Evolutionary conservation across 2,888 invertebrate genomes (phyloP), one percentile per base, ranked within the genome.

Genomic region (Clunio marinus): DNA sequence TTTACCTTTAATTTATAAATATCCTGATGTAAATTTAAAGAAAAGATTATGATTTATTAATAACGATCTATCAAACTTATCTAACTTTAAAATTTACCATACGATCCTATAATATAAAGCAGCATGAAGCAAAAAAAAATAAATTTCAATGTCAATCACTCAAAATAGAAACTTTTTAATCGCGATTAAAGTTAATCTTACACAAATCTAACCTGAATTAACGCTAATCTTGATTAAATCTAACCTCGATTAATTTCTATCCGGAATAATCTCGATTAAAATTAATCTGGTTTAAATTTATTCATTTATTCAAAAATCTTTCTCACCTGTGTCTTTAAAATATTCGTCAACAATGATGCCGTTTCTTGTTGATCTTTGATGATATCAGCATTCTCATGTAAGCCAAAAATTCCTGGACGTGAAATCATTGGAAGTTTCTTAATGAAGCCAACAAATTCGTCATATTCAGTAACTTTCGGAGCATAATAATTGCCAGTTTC

Each of bases 381-480:
- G 73, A 96, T 93, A 74, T 95, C 93, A 0, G 94, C 95, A 80
- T 96, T 96, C 69, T 91, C 85, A 77, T 96, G 88, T 84, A 96
- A 91, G 10, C 96, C 96, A 78, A 95, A 96, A 45, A 96, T 89
- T 70, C 87, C 86, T 0, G 96, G 95, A 68, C 86, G 83, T 15
- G 93, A 88, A 25, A 86, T 85, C 69, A 87, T 80, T 0, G 95
- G 95, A 72, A 96, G 77, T 27, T 84, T 83, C 22, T 81, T 84
- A 0, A 88, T 86, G 73, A 86, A 89, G 17, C 77, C 76, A 66
- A 90, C 76, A 76, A 85, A 91, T 27, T 86, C 86, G 0, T 87
- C 85, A 73, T 91, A 87, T 73, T 89, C 88, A 69, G 84, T 86
- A 70, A 85, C 83, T 0, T 81, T 81, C 0, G 95, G 95, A 69